A percentile compares a stretch with the other conserved stretches of the same genome.
These are phyloP conservation scores for Sphyrna mokarran DNA, from an alignment of 2,113 vertebrate species.

Conservation along the genomic window DNA sequence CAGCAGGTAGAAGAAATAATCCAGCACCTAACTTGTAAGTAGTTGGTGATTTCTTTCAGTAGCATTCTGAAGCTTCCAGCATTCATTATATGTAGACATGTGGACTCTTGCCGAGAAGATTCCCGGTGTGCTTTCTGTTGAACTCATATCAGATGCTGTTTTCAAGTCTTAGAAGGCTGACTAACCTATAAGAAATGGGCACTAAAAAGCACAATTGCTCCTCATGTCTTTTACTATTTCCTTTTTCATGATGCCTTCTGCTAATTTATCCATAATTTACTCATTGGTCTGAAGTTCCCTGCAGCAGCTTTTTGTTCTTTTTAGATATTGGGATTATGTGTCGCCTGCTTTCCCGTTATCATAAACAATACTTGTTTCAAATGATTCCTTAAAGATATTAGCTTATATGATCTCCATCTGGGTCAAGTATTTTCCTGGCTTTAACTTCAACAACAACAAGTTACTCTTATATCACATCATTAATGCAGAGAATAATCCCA, in stretches of 20 bases:
- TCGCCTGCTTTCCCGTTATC: background rate
- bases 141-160: background rate
- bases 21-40: too few relatives aligned
- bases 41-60: too few relatives aligned
- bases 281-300: background rate
- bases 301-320: background rate
- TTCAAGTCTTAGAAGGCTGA: background rate
- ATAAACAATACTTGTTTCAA: background rate
- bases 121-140: background rate
- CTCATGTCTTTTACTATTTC: background rate
- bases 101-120: background rate
- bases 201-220: background rate
- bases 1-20: too few relatives aligned
- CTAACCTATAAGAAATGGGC: background rate
- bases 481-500: background rate
- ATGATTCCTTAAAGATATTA: background rate
- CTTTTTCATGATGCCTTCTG: background rate
- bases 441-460: background rate
- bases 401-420: background rate
- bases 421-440: background rate
- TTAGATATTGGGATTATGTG: background rate
- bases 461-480: background rate
- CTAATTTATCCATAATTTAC: background rate
- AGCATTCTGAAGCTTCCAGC: background rate
- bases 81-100: background rate